A percentile compares a stretch with the other conserved stretches of the same genome.
These are phyloP conservation scores for Drosophila tripunctata DNA, from an alignment of 2,888 invertebrate genomes.

Conservation along the genomic window DNA sequence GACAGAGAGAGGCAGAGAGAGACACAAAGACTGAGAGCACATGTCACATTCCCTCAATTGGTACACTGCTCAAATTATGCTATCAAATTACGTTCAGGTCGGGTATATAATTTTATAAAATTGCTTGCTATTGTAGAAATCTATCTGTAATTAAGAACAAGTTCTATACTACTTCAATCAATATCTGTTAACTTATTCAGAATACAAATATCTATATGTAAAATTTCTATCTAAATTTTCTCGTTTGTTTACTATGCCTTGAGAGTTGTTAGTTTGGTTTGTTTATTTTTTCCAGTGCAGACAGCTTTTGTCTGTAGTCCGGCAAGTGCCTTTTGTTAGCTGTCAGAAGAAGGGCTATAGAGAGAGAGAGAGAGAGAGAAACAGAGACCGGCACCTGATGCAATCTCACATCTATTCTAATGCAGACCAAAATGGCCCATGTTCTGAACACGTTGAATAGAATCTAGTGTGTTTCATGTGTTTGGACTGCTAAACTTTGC, in stretches of 20 bases:
- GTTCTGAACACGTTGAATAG: conserved; percentile 3
- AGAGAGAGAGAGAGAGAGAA: no score
- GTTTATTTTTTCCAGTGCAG: conserved; percentile 18
- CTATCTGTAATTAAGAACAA: no score
- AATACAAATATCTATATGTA: no score
- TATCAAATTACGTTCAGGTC: no score
- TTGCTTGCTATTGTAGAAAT: no score
- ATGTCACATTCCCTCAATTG: conserved; percentile 4
- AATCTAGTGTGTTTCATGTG: conserved; percentile 29
- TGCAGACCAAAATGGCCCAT: conserved; percentile 4
- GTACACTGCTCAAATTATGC: no score
- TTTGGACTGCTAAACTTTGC: conserved; percentile 6
- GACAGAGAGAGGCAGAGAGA: neutral
- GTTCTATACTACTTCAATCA: no score
- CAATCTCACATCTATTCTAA: neutral
- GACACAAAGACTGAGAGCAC: conserved; percentile 3
- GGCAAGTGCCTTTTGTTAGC: conserved; percentile 48
- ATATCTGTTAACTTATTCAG: no score
- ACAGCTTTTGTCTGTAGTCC: conserved; percentile 29
- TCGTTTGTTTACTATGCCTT: no score
- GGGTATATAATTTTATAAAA: no score
- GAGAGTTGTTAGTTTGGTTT: no score
- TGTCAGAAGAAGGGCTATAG: conserved; percentile 1
- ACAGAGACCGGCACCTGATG: conserved; percentile 1
- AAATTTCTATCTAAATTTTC: no score